Evolutionary conservation across 2,888 invertebrate genomes (phyloP), one percentile per base, ranked within the genome.

Genomic region (Lordiphosa andalusiaca): DNA sequence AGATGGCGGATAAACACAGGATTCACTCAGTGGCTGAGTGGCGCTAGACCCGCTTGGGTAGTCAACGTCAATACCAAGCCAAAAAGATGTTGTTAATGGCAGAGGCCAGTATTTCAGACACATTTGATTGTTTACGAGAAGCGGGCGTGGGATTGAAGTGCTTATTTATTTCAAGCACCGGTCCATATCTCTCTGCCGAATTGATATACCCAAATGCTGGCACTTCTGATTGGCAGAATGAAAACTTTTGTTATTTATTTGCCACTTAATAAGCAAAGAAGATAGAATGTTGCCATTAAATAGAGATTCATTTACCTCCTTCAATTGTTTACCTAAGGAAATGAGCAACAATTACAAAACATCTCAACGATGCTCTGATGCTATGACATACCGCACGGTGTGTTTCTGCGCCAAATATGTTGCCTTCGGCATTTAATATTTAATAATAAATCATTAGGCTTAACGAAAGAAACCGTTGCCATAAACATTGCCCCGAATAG

Each of bases 191-290:
- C 25, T 30, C 23, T 38, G 23, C 5, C 36, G 35, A 38, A 36
- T 10, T 41, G 23, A 42, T 42, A 30, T 16, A 13, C 6, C 6
- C 36, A 35, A 47, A 47, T 44, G n/a, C 7, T 41, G 47, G 52
- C 47, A 61, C 52, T 60, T 41, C 40, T 25, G 23, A 37, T 52
- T 42, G 41, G 50, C 37, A 47, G 41, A 51, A 46, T 40, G 19
- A 16, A 13, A 23, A 44, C 44, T 33, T 44, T 44, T 44, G 30
- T 62, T 62, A 62, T 62, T 62, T 62, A 62, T 62, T 53, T 44
- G 49, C 49, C 62, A 62, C 62, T 62, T 54, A 53, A 54, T 54
- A 50, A 40, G 62, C 49, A 12, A 61, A 47, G 49, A 62, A 54
- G 61, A 61, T 61, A 61, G 52, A 61, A 60, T 61, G 60, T 37